phyloP scores from a whole-genome alignment of 2,797 vertebrate genomes.

The Cygnus olor region DNA sequence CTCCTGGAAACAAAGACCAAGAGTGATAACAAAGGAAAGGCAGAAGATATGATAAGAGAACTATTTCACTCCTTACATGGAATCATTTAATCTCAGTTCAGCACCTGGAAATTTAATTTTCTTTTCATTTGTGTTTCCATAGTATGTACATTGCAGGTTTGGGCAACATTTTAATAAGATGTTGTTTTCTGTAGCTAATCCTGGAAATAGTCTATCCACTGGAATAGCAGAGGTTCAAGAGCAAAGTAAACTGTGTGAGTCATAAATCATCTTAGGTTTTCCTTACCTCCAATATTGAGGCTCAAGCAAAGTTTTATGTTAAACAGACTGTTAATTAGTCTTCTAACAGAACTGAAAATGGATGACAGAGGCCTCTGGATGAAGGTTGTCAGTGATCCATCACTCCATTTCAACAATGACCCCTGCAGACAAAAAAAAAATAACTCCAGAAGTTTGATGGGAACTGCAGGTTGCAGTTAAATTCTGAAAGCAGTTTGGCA shows the following conservation, averaged over 20 bases:
- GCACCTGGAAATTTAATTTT: constrained; percentile 15
- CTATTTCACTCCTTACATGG: neutral
- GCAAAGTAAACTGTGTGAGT: neutral
- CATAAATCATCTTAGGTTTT: neutral
- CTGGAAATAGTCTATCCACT: neutral
- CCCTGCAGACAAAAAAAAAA: neutral
- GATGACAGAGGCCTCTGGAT: neutral
- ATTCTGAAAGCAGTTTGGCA: neutral
- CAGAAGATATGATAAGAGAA: neutral
- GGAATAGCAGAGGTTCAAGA: neutral
- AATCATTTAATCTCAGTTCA: neutral
- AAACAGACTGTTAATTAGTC: neutral
- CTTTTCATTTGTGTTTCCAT: constrained; percentile 6
- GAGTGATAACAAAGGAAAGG: neutral
- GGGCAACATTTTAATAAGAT: neutral
- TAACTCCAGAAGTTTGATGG: neutral
- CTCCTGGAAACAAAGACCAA: neutral
- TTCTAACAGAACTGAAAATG: neutral
- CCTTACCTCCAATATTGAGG: neutral
- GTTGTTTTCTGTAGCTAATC: constrained; percentile 11
- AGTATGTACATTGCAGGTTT: neutral
- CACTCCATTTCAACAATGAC: neutral
- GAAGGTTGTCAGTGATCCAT: neutral
- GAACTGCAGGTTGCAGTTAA: neutral
- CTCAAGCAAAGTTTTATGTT: neutral